phyloP scores from a whole-genome alignment of 1,140 invertebrate species.

The Coenobita brevimanus region DNA sequence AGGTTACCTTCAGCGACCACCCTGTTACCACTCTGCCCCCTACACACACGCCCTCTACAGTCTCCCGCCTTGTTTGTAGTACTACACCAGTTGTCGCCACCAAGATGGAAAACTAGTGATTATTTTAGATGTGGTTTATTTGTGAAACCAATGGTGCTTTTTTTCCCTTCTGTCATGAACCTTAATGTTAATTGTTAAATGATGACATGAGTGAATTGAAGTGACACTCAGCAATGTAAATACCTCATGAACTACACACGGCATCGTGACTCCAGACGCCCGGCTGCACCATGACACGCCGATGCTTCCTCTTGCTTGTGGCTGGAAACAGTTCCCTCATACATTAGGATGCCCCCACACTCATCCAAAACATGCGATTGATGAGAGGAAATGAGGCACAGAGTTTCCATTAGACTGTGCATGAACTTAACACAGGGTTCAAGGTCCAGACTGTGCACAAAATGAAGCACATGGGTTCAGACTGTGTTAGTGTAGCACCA shows the following conservation, averaged over 20 bases:
- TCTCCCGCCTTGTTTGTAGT: conserved; percentile 59
- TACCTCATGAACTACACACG: conserved; percentile 64
- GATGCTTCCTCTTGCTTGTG: conserved; percentile 54
- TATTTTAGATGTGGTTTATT: conserved; percentile 67
- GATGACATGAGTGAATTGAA: conserved; percentile 45
- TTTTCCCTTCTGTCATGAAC: conserved; percentile 55
- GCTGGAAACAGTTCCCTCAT: conserved; percentile 32
- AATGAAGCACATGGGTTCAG: too few relatives aligned
- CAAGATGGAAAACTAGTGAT: conserved; percentile 57
- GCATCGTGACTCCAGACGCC: conserved; percentile 51
- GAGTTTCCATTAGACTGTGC: too few relatives aligned
- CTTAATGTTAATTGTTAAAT: conserved; percentile 62
- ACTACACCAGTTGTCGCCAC: conserved; percentile 51
- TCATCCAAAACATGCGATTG: too few relatives aligned
- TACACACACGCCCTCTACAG: conserved; percentile 51
- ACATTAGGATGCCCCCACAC: background rate
- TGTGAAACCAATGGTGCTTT: conserved; percentile 68
- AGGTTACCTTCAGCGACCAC: conserved; percentile 61
- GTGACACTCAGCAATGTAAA: conserved; percentile 62
- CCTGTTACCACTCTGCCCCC: conserved; percentile 63
- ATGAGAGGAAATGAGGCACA: too few relatives aligned
- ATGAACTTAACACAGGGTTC: too few relatives aligned
- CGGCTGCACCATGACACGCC: conserved; percentile 55
- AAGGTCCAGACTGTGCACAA: too few relatives aligned
- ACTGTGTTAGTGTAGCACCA: too few relatives aligned